Conservation (phyloP, 2,797 vertebrate genomes). For the Podarcis siculus region DNA sequence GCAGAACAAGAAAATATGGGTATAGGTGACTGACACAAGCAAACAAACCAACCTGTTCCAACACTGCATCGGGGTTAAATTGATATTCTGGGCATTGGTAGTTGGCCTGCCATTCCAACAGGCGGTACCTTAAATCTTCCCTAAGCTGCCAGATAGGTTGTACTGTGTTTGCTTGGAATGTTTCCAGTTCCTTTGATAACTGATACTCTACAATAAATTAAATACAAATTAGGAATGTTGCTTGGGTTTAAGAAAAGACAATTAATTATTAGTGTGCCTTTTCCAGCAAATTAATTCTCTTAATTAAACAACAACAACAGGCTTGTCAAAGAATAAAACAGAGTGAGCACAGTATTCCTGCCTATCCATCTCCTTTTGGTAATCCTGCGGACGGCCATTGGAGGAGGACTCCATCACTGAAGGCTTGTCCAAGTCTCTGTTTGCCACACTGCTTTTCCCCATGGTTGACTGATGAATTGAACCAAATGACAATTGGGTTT, state of each 20-base stretch:
- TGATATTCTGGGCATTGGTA: conserved; percentile 42
- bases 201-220: conserved; percentile 74
- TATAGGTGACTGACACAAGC: neutral
- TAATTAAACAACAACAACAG: neutral
- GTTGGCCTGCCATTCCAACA: conserved; percentile 68
- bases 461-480: too few species aligned
- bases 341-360: neutral
- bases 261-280: neutral
- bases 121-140: conserved; percentile 82
- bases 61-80: conserved; percentile 71
- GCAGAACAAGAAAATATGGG: too few species aligned
- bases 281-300: neutral
- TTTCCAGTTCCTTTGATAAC: conserved; percentile 79
- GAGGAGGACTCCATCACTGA: neutral
- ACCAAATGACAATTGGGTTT: too few species aligned
- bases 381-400: conserved; percentile 63
- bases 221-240: conserved; percentile 64
- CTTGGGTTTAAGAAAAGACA: neutral
- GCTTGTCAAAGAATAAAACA: neutral
- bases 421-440: too few species aligned
- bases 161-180: conserved; percentile 79
- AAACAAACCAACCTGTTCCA: conserved; percentile 82
- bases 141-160: conserved; percentile 85
- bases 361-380: conserved; percentile 46
- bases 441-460: too few species aligned